Evolutionary conservation across 2,888 invertebrate genomes (phyloP).

Genomic region (Chloroclysta siterata): DNA sequence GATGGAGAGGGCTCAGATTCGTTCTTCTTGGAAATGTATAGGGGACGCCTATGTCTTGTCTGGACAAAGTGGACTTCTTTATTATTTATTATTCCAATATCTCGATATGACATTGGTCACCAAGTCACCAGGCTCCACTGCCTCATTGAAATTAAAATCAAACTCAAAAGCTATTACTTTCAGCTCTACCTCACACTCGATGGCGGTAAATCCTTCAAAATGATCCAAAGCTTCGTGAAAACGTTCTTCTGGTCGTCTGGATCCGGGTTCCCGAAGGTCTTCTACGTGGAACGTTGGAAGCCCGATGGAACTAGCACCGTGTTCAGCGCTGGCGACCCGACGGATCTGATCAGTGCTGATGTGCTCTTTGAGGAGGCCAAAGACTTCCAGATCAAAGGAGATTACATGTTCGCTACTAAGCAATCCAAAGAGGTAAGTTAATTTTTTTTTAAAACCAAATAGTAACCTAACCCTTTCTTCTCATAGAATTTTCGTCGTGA

Average conservation of each 20-base stretch:
- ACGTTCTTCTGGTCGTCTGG: constrained; percentile 90
- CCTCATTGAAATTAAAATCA: not conserved
- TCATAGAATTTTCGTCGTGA: not conserved
- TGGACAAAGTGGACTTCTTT: too few species aligned
- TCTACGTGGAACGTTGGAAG: constrained; percentile 89
- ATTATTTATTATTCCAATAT: too few species aligned
- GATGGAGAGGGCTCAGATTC: too few species aligned
- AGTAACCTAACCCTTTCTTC: not conserved
- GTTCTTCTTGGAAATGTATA: too few species aligned
- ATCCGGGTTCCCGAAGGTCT: constrained; percentile 73
- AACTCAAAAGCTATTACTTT: constrained; percentile 7
- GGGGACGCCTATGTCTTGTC: too few species aligned
- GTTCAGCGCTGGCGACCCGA: constrained; percentile 86
- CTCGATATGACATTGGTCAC: too few species aligned
- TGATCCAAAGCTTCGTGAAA: constrained; percentile 90
- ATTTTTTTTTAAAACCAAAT: not conserved
- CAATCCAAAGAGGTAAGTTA: constrained; percentile 85
- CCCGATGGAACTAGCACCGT: constrained; percentile 87
- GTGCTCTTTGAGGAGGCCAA: constrained; percentile 88
- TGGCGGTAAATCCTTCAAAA: constrained; percentile 89
- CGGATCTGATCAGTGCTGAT: constrained; percentile 78
- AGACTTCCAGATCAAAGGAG: constrained; percentile 93
- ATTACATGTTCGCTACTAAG: constrained; percentile 93
- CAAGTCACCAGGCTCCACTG: too few species aligned
- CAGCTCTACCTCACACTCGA: constrained; percentile 91